Base-by-base conservation (phyloP, 2,113 vertebrate species). In the Dipodomys ordii region DNA sequence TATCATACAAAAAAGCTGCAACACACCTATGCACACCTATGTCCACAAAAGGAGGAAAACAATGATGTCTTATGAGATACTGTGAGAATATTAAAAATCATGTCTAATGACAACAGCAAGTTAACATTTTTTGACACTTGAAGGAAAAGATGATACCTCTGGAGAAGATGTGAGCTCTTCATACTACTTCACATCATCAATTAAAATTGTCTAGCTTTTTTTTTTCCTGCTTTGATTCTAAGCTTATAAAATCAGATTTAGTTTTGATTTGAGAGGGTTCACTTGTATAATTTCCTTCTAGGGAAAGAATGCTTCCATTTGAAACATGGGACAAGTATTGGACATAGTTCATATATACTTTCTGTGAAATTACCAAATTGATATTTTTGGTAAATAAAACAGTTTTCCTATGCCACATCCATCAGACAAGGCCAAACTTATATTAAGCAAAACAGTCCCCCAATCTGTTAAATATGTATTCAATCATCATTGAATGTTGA, bases 91-190 rank as follows among this genome's bases (percentile, higher is more conserved):
- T 46, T 80, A 83, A 35, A 86, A 89, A 73, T 77, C 16, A 80
- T n/a, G 2, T 72, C 82, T 32, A 1, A 44, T 53, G 22, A 79
- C 39, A 88, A 86, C 3, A 84, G n/a, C 9, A 12, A 95, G 84
- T 82, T 93, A 16, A 8, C 76, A 73, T 93, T 94, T 86, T 81
- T 90, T 49, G 11, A 73, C 49, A 35, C 19, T 78, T n/a, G 72
- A 53, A 35, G 23, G 32, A 87, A 89, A 94, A 78, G 22, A 57
- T 71, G 84, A 83, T 23, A 84, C 0, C 1, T 49, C 8, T 65
- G 49, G 2, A n/a, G 1, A 53, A 1, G 6, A 39, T 60, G 44
- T 60, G 77, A 20, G 94, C 64, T 0, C 25, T 67, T 83, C 4
- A 67, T 69, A 25, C 13, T 83, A 60, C 83, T 88, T 94, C 81